A percentile compares a stretch with the other conserved stretches of the same genome.
These are phyloP conservation scores for Orchesella cincta DNA, from an alignment of 1,140 invertebrate genomes.

Conservation along the genomic window DNA sequence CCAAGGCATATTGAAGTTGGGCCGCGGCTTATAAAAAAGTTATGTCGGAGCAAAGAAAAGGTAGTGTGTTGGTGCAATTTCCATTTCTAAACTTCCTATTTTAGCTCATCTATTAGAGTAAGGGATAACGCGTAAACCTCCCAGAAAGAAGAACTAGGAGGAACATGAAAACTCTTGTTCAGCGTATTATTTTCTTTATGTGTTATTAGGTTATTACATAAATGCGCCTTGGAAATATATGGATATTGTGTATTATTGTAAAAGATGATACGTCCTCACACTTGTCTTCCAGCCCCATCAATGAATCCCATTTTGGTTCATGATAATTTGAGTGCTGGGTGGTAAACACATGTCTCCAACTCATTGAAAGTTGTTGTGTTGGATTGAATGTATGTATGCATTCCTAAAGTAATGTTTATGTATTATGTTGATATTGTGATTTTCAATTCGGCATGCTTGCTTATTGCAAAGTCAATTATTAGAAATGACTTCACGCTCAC, in stretches of 20 bases:
- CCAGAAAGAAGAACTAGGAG: too few species aligned
- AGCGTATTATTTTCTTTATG: not conserved
- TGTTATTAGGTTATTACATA: not conserved
- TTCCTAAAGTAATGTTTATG: not conserved
- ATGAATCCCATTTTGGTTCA: not conserved
- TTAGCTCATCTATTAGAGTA: slow-evolving; percentile 8
- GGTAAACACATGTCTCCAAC: not conserved
- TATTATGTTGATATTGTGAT: not conserved
- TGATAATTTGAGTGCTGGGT: too few species aligned
- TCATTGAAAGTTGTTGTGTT: not conserved
- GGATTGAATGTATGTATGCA: not conserved
- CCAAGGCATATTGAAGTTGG: not conserved
- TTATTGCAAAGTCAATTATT: slow-evolving; percentile 29
- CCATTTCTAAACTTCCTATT: slow-evolving; percentile 25
- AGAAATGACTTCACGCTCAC: slow-evolving; percentile 5
- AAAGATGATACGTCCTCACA: too few species aligned
- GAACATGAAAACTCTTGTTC: too few species aligned
- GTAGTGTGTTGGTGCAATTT: slow-evolving; percentile 1
- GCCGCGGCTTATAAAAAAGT: not conserved
- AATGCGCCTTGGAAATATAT: not conserved
- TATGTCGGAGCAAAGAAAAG: not conserved
- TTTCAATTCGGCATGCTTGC: slow-evolving; percentile 21
- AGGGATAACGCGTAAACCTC: not conserved
- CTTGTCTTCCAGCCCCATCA: not conserved
- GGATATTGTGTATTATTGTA: not conserved